Conservation (phyloP, 1,140 invertebrate species). For the Ganaspis sp. region DNA sequence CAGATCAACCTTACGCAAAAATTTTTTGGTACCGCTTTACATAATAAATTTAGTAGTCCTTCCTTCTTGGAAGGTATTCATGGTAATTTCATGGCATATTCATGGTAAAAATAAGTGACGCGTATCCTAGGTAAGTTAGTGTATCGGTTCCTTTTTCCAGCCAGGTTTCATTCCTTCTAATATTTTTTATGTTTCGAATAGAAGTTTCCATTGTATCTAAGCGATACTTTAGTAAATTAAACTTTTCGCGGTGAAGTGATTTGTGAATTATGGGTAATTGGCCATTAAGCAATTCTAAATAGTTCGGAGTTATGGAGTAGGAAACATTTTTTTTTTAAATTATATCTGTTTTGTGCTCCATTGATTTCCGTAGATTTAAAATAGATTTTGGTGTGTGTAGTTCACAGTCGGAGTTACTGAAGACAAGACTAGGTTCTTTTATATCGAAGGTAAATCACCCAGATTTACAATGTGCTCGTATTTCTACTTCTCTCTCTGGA, state of each 20-base stretch:
- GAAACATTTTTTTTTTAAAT: background rate
- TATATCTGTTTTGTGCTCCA: background rate
- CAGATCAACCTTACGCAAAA: too few species aligned
- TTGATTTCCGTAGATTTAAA: background rate
- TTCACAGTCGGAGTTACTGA: background rate
- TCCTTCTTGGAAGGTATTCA: too few species aligned
- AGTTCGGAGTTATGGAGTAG: background rate
- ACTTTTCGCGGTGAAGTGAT: background rate
- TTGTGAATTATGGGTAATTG: background rate
- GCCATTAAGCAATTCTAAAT: background rate
- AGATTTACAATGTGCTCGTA: background rate
- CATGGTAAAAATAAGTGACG: too few species aligned
- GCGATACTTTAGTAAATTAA: background rate
- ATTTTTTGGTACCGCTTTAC: too few species aligned
- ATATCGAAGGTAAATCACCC: background rate
- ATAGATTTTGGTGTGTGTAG: background rate
- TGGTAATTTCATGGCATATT: too few species aligned
- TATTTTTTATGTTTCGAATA: background rate
- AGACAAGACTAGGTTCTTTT: background rate
- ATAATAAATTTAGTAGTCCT: too few species aligned
- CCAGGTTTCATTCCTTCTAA: background rate
- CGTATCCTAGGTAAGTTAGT: too few species aligned
- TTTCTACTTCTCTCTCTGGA: background rate
- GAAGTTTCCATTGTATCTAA: background rate
- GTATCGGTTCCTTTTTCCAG: background rate